These are phyloP conservation scores for Drosophila jambulina DNA, from an alignment of 1,140 invertebrate species.

Conservation along the genomic window DNA sequence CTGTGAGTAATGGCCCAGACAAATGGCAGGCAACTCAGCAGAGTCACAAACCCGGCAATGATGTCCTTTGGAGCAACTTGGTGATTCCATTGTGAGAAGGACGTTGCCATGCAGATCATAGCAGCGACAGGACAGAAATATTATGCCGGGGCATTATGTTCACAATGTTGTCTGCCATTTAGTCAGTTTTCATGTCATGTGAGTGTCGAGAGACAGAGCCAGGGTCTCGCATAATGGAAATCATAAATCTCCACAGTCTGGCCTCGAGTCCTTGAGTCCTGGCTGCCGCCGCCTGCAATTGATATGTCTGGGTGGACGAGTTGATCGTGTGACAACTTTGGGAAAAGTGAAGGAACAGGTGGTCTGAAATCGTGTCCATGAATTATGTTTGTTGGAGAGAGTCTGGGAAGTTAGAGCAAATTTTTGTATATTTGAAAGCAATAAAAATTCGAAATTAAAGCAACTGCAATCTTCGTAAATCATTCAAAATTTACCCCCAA, in stretches of 20 bases:
- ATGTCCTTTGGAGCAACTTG: slow-evolving; percentile 7
- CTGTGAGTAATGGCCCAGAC: slow-evolving; percentile 81
- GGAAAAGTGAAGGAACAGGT: slow-evolving; percentile 18
- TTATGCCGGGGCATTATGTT: slow-evolving; percentile 81
- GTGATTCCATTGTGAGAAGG: slow-evolving; percentile 18
- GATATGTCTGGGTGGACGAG: slow-evolving; percentile 35
- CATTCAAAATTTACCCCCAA: slow-evolving; percentile 10
- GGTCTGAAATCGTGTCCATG: not conserved
- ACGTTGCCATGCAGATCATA: slow-evolving; percentile 71
- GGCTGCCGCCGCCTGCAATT: slow-evolving; percentile 23
- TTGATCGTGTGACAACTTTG: slow-evolving; percentile 37
- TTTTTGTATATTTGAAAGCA: not conserved
- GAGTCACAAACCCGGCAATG: slow-evolving; percentile 21
- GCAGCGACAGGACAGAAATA: slow-evolving; percentile 78
- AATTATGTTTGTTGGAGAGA: not conserved
- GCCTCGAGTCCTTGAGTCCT: slow-evolving; percentile 19
- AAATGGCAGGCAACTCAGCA: slow-evolving; percentile 71
- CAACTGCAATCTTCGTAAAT: not conserved
- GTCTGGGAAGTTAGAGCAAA: no score
- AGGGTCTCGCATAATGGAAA: slow-evolving; percentile 62
- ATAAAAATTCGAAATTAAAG: not conserved
- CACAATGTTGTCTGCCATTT: slow-evolving; percentile 81
- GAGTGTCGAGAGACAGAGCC: slow-evolving; percentile 24
- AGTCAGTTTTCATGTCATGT: slow-evolving; percentile 64
- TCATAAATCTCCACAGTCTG: slow-evolving; percentile 73